Conservation (phyloP, 2,888 invertebrate species). For the Cerastis rubricosa region DNA sequence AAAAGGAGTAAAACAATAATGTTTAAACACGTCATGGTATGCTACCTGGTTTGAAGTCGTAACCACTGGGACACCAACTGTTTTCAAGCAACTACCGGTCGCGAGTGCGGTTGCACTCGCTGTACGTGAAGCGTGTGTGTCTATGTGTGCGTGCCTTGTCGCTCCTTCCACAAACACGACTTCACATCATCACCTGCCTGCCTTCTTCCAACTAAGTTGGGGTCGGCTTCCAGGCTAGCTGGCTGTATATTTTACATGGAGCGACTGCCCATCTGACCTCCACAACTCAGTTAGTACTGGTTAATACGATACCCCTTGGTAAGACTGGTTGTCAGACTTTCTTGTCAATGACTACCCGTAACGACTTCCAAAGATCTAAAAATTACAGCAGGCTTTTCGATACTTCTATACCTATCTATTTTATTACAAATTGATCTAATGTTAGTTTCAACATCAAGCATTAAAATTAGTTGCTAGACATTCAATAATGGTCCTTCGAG, state of each 20-base stretch:
- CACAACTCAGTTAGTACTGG: background rate
- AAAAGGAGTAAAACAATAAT: no score
- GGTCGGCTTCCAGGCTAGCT: background rate
- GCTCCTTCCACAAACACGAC: background rate
- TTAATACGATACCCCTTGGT: background rate
- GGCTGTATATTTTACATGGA: background rate
- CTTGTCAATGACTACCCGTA: background rate
- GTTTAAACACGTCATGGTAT: no score
- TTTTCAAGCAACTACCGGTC: no score
- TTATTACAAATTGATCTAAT: constrained; percentile 32
- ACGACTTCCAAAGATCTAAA: background rate
- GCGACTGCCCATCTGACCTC: background rate
- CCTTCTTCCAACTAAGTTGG: background rate
- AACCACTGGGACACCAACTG: no score
- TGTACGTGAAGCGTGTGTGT: background rate
- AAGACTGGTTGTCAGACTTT: background rate
- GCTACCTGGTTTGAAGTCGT: no score
- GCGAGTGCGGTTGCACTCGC: no score
- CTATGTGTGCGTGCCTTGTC: background rate
- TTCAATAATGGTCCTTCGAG: constrained; percentile 57
- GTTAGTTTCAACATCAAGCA: constrained; percentile 58
- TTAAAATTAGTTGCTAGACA: constrained; percentile 53
- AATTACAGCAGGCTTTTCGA: background rate
- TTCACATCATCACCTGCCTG: background rate
- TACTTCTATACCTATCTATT: background rate